phyloP scores from a whole-genome alignment of 2,888 invertebrate genomes.

The Synanthedon vespiformis region DNA sequence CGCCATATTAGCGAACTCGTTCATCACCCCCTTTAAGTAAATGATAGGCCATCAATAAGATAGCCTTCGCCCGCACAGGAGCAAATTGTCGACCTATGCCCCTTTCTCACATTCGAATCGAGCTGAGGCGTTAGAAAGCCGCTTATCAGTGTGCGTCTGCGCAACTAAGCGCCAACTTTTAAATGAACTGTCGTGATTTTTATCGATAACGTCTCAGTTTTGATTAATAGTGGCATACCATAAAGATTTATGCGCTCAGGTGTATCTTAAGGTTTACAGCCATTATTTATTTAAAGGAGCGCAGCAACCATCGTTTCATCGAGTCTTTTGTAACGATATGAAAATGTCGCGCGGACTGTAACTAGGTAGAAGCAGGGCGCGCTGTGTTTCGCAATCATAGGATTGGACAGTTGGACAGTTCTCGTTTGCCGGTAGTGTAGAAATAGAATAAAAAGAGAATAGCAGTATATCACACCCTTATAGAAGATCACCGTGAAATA shows the following conservation, averaged over 20 bases:
- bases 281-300: too few relatives aligned
- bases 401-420: too few relatives aligned
- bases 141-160: slow-evolving; percentile 22
- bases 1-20: background rate
- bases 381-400: too few relatives aligned
- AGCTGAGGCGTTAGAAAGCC: slow-evolving; percentile 48
- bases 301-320: too few relatives aligned
- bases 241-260: slow-evolving; percentile 3
- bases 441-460: too few relatives aligned
- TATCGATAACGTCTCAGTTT: slow-evolving; percentile 36
- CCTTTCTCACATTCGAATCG: slow-evolving; percentile 46
- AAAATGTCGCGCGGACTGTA: too few relatives aligned
- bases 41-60: slow-evolving; percentile 28
- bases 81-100: slow-evolving; percentile 48
- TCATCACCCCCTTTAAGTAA: slow-evolving; percentile 16
- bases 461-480: too few relatives aligned
- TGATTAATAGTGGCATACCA: slow-evolving; percentile 33
- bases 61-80: slow-evolving; percentile 30
- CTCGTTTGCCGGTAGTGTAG: too few relatives aligned
- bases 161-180: slow-evolving; percentile 15
- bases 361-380: too few relatives aligned
- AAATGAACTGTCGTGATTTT: slow-evolving; percentile 49
- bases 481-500: too few relatives aligned
- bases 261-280: background rate
- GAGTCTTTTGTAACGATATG: too few relatives aligned